Percentiles rank a stretch among this genome's conserved stretches.
Evolutionary conservation across 1,140 invertebrate species (phyloP).

Genomic region (Drosophila lacteicornis): DNA sequence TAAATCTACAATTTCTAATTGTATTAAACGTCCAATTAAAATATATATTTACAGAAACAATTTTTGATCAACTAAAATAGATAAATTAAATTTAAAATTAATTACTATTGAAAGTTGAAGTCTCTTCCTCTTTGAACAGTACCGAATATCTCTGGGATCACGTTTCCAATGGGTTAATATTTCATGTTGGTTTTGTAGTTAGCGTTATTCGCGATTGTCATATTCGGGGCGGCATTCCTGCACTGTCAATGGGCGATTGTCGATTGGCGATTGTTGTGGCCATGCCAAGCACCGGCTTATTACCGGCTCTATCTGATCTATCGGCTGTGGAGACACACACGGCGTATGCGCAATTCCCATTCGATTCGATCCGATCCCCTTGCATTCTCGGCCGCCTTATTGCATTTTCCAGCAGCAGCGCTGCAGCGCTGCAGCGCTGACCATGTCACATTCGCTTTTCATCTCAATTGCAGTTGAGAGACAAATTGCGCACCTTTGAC

Average conservation of each 20-base stretch:
- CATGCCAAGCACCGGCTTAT: conserved; percentile 45
- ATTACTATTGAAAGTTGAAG: too few relatives aligned
- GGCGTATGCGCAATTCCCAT: conserved; percentile 73
- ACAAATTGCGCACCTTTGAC: conserved; percentile 77
- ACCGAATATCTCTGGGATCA: rapidly evolving
- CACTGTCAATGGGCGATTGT: conserved; percentile 45
- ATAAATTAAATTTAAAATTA: too few relatives aligned
- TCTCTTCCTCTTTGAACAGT: background rate
- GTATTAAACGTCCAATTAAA: too few relatives aligned
- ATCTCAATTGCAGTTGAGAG: conserved; percentile 73
- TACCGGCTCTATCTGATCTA: conserved; percentile 43
- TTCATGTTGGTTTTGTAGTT: conserved; percentile 23
- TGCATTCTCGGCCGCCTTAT: conserved; percentile 29
- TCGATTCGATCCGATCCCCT: conserved; percentile 10
- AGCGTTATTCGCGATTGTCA: conserved; percentile 28
- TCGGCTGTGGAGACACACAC: conserved; percentile 44
- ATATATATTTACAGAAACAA: too few relatives aligned
- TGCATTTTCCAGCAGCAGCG: conserved; percentile 48
- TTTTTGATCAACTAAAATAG: too few relatives aligned
- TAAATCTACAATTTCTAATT: background rate
- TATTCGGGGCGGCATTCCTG: conserved; percentile 61
- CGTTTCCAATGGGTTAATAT: conserved; percentile 26
- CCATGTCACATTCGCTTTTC: conserved; percentile 80
- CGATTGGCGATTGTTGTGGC: conserved; percentile 40
- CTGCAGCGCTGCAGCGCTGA: conserved; percentile 5